A percentile compares a stretch with the other conserved stretches of the same genome.
These are phyloP conservation scores for Aplidium turbinatum DNA, from an alignment of 23 tunicate species.

Conservation along the genomic window DNA sequence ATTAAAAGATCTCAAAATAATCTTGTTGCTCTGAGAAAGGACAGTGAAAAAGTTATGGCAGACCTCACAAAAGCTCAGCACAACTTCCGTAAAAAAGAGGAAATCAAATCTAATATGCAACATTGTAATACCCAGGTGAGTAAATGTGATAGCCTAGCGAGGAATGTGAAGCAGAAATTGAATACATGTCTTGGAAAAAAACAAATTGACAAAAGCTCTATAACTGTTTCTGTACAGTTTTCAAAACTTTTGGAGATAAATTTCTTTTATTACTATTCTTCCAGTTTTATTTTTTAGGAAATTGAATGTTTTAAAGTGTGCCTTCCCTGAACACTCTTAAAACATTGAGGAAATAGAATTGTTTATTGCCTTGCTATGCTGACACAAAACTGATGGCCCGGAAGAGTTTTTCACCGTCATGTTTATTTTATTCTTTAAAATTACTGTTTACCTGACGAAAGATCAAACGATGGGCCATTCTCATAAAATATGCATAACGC, in stretches of 20 bases:
- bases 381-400: no score
- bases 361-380: no score
- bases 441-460: no score
- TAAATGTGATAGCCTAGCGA: neutral
- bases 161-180: no score
- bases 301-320: neutral
- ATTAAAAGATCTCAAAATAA: neutral
- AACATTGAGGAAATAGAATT: no score
- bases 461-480: no score
- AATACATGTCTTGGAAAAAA: neutral
- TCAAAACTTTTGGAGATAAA: neutral
- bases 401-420: no score
- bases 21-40: neutral
- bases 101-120: constrained; percentile 5
- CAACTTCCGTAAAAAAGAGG: constrained; percentile 28
- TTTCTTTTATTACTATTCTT: neutral
- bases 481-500: no score
- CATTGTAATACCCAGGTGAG: neutral
- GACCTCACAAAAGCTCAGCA: neutral
- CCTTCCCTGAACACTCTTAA: no score
- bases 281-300: neutral
- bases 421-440: no score
- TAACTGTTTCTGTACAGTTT: neutral
- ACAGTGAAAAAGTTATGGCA: neutral
- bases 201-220: neutral